Conservation (phyloP, 2,113 vertebrate species). For the Hemicordylus capensis region DNA sequence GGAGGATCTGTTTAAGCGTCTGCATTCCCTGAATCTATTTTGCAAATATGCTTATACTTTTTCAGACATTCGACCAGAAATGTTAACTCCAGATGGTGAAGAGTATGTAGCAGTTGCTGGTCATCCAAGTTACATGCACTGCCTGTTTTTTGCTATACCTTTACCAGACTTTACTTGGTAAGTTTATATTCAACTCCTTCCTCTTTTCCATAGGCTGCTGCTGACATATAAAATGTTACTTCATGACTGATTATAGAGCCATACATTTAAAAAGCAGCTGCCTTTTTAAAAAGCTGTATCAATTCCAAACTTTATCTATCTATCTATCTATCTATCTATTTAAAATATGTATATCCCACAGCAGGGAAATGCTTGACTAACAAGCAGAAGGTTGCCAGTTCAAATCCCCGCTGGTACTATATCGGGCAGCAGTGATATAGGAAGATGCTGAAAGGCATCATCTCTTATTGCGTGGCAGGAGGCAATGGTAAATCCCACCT, state of each 20-base stretch:
- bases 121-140: conserved; percentile 82
- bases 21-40: background rate
- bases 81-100: conserved; percentile 84
- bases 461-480: too few relatives aligned
- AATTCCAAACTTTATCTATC: too few relatives aligned
- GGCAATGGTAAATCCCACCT: too few relatives aligned
- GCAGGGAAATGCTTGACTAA: too few relatives aligned
- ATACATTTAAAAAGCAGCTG: background rate
- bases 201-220: background rate
- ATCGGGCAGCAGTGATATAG: too few relatives aligned
- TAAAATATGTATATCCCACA: too few relatives aligned
- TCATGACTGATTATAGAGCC: background rate
- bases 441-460: too few relatives aligned
- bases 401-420: too few relatives aligned
- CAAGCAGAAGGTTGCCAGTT: too few relatives aligned
- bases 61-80: conserved; percentile 88
- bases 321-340: too few relatives aligned
- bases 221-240: background rate
- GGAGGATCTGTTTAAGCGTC: background rate
- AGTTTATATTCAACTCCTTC: conserved; percentile 7
- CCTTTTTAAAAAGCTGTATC: background rate
- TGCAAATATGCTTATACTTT: background rate
- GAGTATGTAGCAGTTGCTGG: conserved; percentile 84
- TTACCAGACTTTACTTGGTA: conserved; percentile 85
- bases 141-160: conserved; percentile 90